Conservation (phyloP, 2,797 vertebrate genomes). For the Gambelia wislizenii region DNA sequence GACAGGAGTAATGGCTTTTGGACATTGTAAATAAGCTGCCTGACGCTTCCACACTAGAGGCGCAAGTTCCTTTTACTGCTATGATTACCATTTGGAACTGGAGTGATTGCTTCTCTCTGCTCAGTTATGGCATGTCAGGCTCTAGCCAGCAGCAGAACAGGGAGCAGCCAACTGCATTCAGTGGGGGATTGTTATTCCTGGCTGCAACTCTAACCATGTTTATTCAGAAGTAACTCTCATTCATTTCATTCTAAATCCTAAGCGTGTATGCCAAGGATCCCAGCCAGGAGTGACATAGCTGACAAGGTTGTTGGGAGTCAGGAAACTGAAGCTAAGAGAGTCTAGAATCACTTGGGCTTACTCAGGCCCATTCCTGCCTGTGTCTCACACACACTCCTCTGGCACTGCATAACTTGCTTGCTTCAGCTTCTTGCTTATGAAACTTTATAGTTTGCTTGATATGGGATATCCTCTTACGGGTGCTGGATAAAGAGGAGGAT, state of each 20-base stretch:
- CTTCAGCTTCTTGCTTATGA: background rate
- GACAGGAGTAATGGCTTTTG: background rate
- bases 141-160: background rate
- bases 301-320: background rate
- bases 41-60: background rate
- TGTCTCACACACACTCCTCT: background rate
- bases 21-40: background rate
- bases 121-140: background rate
- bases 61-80: background rate
- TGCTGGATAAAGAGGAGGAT: background rate
- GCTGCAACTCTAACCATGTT: background rate
- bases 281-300: background rate
- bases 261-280: background rate
- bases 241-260: slow-evolving; percentile 7
- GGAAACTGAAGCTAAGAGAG: background rate
- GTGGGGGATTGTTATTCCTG: background rate
- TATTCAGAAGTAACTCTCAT: slow-evolving; percentile 7
- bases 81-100: background rate
- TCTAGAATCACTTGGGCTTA: background rate
- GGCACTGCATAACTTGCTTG: background rate
- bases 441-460: background rate
- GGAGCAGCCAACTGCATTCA: background rate
- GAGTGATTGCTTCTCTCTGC: background rate
- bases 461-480: background rate
- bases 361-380: too few relatives aligned